Evolutionary conservation across 2,797 vertebrate genomes (phyloP).

Genomic region (Sebastes melanostomus): DNA sequence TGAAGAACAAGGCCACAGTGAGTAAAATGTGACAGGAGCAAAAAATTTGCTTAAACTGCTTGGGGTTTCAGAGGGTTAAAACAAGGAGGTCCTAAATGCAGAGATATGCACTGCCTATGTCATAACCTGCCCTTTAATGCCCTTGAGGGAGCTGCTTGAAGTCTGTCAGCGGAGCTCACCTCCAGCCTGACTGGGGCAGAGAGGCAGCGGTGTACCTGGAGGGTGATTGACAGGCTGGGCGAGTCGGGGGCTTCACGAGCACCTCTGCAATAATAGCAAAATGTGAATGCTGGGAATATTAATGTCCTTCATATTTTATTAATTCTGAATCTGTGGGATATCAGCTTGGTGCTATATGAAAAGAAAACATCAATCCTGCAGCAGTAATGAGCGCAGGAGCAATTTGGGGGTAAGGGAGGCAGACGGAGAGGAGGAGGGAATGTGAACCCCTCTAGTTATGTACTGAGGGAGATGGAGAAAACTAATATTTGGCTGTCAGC

Average conservation of each 20-base stretch:
- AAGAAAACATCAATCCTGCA: conserved; percentile 80
- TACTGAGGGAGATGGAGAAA: conserved; percentile 60
- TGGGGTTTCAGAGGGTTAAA: background rate
- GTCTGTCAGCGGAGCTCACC: conserved; percentile 67
- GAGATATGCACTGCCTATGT: conserved; percentile 31
- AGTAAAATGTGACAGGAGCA: background rate
- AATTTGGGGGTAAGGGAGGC: conserved; percentile 52
- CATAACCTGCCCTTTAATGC: conserved; percentile 62
- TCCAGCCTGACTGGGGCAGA: conserved; percentile 62
- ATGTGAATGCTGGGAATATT: conserved; percentile 75
- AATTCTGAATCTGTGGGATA: conserved; percentile 75
- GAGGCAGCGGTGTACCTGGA: conserved; percentile 45
- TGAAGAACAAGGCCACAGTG: background rate
- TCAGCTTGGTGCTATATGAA: conserved; percentile 73
- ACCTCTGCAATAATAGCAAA: conserved; percentile 73
- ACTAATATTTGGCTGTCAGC: conserved; percentile 71
- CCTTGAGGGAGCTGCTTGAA: conserved; percentile 70
- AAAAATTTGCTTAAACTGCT: background rate
- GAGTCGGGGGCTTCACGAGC: conserved; percentile 44
- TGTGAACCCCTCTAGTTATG: conserved; percentile 60
- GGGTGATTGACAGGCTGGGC: conserved; percentile 73
- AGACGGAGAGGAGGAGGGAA: conserved; percentile 14
- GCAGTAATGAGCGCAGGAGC: conserved; percentile 73
- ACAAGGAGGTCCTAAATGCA: conserved; percentile 34
- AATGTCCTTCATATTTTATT: conserved; percentile 86